Conservation (phyloP, 2,797 vertebrate genomes). For the Anolis apletophallus region DNA sequence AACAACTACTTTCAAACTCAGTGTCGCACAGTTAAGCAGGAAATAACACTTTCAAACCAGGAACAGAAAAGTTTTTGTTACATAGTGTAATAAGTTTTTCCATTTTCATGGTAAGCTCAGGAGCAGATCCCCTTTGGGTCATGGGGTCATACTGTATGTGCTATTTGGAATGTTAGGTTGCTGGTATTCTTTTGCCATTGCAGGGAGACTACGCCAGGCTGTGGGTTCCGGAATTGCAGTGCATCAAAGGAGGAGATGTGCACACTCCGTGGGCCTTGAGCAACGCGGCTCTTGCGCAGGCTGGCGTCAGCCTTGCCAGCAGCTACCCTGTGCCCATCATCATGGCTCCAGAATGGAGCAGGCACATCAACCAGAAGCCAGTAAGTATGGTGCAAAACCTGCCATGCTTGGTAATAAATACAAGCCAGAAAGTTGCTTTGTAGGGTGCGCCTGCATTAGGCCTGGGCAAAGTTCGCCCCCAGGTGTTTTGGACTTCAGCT, state of each 20-base stretch:
- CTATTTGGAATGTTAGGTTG: no score
- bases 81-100: no score
- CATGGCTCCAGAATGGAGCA: conserved; percentile 79
- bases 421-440: not conserved
- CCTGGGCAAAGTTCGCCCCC: no score
- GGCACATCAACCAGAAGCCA: conserved; percentile 77
- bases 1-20: no score
- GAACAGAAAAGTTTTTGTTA: no score
- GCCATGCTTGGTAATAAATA: not conserved
- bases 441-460: no score
- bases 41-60: no score
- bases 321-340: conserved; percentile 83
- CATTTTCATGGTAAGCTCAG: no score
- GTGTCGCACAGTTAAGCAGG: no score
- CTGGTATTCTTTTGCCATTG: conserved; percentile 30
- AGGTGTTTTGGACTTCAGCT: no score
- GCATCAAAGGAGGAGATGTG: conserved; percentile 77
- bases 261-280: conserved; percentile 85
- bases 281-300: conserved; percentile 72
- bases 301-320: conserved; percentile 75
- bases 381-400: conserved; percentile 70
- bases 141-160: no score
- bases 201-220: conserved; percentile 83
- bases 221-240: conserved; percentile 84
- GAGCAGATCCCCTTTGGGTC: no score